Evolutionary conservation across 2,113 vertebrate species (phyloP), one percentile per base, ranked within the genome.

Genomic region (Ploceus nigricollis): DNA sequence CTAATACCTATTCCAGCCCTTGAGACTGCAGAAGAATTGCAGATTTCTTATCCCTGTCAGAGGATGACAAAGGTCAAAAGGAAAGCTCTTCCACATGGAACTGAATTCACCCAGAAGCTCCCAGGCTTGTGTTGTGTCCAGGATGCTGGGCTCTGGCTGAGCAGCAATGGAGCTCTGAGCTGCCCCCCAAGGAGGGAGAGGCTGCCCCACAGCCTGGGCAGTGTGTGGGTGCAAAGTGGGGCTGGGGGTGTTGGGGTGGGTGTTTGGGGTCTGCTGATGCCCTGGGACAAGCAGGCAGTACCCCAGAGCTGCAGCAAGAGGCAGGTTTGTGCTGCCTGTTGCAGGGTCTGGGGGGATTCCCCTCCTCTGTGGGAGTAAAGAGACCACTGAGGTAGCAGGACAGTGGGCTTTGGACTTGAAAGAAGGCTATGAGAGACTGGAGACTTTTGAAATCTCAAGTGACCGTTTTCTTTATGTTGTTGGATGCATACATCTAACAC

Each of bases 111-210:
- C 20, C 13, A 37, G 48, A 23, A 70, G 53, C 63, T 45, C n/a
- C 14, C 18, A 23, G 72, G 58, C 10, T 39, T 19, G 2, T 8
- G 22, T 0, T n/a, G 22, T 37, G 25, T 7, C 11, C 0, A 3
- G 68, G 54, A 4, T 73, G 37, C 39, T 4, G 8, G 17, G 2
- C 45, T 30, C 15, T 11, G 8, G 2, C 2, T 15, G 61, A 63
- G 56, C 37, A 89, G 42, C 9, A 10, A 0, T 5, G 30, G 18
- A 69, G 48, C 51, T 42, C n/a, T 57, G 48, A 50, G 14, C 50
- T 5, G 22, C 6, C 18, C 25, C 16, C 5, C 2, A 1, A 6
- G 58, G 33, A 84, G 25, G 35, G 22, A 48, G 42, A 66, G 24
- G 37, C 35, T 70, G 44, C 31, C 40, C 60, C 7, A 1, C 57